Evolutionary conservation across 2,797 vertebrate species (phyloP), one percentile per base, ranked within the genome.

Genomic region (Natrix natrix): DNA sequence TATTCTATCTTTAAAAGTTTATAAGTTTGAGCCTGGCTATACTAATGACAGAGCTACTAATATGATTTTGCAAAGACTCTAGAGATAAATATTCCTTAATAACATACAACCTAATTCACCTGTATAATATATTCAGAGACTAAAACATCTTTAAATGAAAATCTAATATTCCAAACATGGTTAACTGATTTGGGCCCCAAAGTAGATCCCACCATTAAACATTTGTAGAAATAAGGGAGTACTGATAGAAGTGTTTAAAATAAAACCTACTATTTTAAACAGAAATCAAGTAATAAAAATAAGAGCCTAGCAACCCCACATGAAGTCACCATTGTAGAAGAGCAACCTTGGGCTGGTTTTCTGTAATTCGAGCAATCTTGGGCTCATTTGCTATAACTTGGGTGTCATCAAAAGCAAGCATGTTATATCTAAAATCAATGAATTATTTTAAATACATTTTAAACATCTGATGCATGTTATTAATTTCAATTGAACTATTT

Each of bases 121-220:
- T 93, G 74, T 88, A 60, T 57, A 92, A 94, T 92, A n/a, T 1
- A 61, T 2, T 69, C 1, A 90, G 69, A 89, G 52, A 69, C 92
- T 55, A 91, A 32, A n/a, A 74, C 83, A 96, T 94, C 94, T 94
- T 95, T 37, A 60, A 93, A 89, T 63, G 91, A 93, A 95, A 94
- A 88, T 87, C 55, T 1, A 4, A 59, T 92, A 5, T 69, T 63
- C 83, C 66, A 96, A 93, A 95, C 22, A 56, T 86, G 14, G 12
- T 28, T 17, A 43, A 5, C 32, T 32, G 66, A 11, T 37, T 74
- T 74, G 26, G 61, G 16, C 28, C 26, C 48, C 66, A 54, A 66
- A 52, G 28, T 66, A 66, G 61, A 22, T 90, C 52, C 10, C 16
- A 89, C 20, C 26, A 54, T 69, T 52, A 52, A 54, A 90, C 17